A percentile compares a stretch with the other conserved stretches of the same genome.
Evolutionary conservation across 2,888 invertebrate species (phyloP).

Genomic region (Platycheirus albimanus): DNA sequence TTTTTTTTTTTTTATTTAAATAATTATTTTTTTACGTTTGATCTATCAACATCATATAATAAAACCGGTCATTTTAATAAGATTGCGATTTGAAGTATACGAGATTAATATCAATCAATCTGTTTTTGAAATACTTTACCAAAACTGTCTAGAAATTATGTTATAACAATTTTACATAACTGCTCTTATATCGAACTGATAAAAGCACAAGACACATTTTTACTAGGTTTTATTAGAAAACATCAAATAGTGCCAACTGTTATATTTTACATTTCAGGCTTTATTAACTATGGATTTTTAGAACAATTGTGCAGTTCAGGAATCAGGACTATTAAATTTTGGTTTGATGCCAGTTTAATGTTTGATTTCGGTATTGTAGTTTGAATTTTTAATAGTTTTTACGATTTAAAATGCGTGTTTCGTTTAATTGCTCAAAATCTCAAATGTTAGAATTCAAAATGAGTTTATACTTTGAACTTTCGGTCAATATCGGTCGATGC

Average conservation of each 20-base stretch:
- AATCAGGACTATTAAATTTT: neutral
- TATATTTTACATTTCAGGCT: conserved; percentile 16
- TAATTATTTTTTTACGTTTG: too few species aligned
- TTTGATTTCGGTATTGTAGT: too few species aligned
- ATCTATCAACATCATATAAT: too few species aligned
- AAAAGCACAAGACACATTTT: conserved; percentile 21
- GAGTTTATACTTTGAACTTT: neutral
- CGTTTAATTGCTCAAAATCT: neutral
- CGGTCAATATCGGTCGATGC: neutral
- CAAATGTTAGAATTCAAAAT: neutral
- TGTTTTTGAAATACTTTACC: too few species aligned
- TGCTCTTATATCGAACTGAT: conserved; percentile 5
- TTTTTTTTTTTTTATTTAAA: too few species aligned
- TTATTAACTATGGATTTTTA: conserved; percentile 14
- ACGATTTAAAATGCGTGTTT: neutral
- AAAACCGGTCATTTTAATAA: too few species aligned
- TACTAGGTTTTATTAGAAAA: conserved; percentile 10
- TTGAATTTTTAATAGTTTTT: too few species aligned
- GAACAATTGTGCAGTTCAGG: neutral
- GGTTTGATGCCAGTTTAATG: too few species aligned
- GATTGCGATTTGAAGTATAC: too few species aligned
- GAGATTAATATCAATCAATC: too few species aligned
- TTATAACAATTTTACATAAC: too few species aligned
- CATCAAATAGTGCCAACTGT: conserved; percentile 8
- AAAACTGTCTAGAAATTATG: too few species aligned